phyloP scores from a whole-genome alignment of 2,888 invertebrate genomes.

The Macropis europaea region DNA sequence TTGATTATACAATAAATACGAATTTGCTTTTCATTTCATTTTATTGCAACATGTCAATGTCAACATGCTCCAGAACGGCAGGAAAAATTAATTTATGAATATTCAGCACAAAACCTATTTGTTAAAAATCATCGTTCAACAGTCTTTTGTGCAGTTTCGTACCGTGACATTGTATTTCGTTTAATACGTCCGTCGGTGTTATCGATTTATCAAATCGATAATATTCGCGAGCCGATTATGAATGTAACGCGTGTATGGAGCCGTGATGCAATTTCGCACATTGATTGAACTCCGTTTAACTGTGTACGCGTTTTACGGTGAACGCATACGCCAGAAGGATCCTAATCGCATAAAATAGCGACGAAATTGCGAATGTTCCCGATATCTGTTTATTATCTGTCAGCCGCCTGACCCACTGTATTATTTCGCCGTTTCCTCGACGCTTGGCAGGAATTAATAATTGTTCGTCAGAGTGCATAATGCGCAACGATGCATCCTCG shows the following conservation, averaged over 20 bases:
- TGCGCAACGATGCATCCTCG: conserved; percentile 14
- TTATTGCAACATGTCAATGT: no score
- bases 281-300: conserved; percentile 15
- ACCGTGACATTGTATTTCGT: background rate
- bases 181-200: background rate
- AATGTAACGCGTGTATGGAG: conserved; percentile 1
- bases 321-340: conserved; percentile 25
- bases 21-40: no score
- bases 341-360: conserved; percentile 43
- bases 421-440: conserved; percentile 45
- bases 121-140: no score
- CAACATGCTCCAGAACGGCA: no score
- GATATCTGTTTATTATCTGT: conserved; percentile 44
- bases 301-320: background rate
- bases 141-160: no score
- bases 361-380: conserved; percentile 42
- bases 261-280: conserved; percentile 6
- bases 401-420: conserved; percentile 31
- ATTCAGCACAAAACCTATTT: no score
- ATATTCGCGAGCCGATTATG: background rate
- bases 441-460: conserved; percentile 48
- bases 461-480: conserved; percentile 22
- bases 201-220: background rate
- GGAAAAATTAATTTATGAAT: no score
- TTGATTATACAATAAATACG: no score